Evolutionary conservation across 64 coral and sea anemone species (phyloP).

Genomic region (Pocillopora verrucosa): DNA sequence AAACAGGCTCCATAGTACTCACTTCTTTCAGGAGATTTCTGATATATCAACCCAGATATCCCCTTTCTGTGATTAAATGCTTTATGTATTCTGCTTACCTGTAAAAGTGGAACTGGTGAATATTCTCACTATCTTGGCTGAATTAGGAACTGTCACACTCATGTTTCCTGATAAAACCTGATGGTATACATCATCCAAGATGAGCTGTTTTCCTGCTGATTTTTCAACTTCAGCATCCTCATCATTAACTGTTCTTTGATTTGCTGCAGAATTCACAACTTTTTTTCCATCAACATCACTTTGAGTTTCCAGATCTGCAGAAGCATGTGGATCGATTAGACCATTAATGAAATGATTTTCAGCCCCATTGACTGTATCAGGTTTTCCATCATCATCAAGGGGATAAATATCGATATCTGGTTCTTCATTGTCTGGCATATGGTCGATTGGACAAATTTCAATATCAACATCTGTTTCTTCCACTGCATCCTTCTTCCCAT

Average conservation of each 20-base stretch:
- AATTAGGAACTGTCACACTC: slow-evolving; percentile 54
- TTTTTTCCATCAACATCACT: neutral
- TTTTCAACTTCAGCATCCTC: neutral
- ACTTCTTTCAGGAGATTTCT: too few species aligned
- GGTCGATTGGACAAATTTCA: slow-evolving; percentile 61
- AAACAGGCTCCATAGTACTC: too few species aligned
- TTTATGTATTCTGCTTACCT: slow-evolving; percentile 16
- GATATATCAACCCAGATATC: too few species aligned
- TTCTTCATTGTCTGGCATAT: slow-evolving; percentile 37
- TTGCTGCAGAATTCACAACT: neutral
- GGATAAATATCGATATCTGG: slow-evolving; percentile 77
- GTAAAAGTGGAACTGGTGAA: slow-evolving; percentile 86
- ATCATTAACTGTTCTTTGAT: neutral
- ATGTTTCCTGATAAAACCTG: slow-evolving; percentile 75
- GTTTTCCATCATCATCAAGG: slow-evolving; percentile 18
- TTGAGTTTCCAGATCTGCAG: neutral
- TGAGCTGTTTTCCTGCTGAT: neutral
- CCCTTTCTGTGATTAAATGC: neutral
- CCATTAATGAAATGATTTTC: slow-evolving; percentile 31
- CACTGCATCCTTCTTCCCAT: slow-evolving; percentile 1
- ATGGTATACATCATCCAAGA: slow-evolving; percentile 41
- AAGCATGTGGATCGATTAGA: neutral
- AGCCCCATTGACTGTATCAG: slow-evolving; percentile 16
- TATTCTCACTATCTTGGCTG: slow-evolving; percentile 61
- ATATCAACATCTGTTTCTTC: slow-evolving; percentile 57